Percentiles rank a stretch among this genome's conserved stretches.
These are phyloP conservation scores for Drosophila mimica DNA, from an alignment of 2,888 invertebrate species.

Conservation along the genomic window DNA sequence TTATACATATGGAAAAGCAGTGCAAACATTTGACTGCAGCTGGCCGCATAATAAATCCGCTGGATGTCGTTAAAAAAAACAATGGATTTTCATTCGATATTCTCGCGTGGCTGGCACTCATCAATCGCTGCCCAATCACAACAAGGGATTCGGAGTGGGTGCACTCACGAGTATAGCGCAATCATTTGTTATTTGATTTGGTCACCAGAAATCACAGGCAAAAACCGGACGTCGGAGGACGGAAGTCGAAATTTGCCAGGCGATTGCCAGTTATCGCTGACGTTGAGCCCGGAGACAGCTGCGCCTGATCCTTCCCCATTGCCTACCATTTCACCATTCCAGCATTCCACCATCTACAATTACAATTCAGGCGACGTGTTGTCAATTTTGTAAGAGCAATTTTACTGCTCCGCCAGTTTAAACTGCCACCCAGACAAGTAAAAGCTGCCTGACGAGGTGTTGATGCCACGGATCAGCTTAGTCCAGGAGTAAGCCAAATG, in stretches of 20 bases:
- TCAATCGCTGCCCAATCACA: conserved; percentile 59
- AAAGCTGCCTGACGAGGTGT: conserved; percentile 44
- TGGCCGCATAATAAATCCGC: conserved; percentile 51
- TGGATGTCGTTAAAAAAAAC: conserved; percentile 21
- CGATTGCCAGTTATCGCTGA: conserved; percentile 60
- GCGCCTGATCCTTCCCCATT: not conserved
- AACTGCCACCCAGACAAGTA: conserved; percentile 31
- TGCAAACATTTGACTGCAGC: conserved; percentile 38
- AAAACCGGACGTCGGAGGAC: conserved; percentile 14
- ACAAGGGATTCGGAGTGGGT: conserved; percentile 16
- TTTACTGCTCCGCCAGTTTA: conserved; percentile 43
- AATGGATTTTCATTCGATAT: conserved; percentile 57
- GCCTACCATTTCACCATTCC: not conserved
- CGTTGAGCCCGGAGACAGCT: conserved; percentile 35
- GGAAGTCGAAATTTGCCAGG: conserved; percentile 62
- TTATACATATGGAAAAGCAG: conserved; percentile 27
- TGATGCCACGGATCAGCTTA: conserved; percentile 29
- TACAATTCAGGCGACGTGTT: conserved; percentile 36
- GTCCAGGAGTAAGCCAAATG: not conserved
- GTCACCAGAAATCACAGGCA: conserved; percentile 40
- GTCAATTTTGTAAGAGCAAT: conserved; percentile 56
- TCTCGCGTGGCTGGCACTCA: conserved; percentile 61
- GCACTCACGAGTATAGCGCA: conserved; percentile 40
- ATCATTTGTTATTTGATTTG: conserved; percentile 77
- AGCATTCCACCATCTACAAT: conserved; percentile 3